Base-by-base conservation (phyloP, 2,888 invertebrate species). In the Galerucella nymphaeae region DNA sequence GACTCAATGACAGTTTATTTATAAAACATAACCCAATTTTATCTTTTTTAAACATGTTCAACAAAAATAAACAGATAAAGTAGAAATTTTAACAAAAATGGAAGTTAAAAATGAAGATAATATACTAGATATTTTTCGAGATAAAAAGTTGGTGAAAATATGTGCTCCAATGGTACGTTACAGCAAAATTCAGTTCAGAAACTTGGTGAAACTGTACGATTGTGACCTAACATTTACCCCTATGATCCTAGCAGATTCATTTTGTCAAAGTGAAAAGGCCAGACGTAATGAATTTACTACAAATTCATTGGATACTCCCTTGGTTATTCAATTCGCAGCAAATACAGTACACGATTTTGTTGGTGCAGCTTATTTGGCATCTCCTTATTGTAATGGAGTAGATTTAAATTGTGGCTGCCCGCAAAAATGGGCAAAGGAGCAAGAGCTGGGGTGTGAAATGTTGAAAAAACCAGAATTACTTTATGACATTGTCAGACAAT, bases 331-430 rank as follows among this genome's bases (percentile, higher is more conserved):
- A 86, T 98, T 99, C 91, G 99, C 98, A 53, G 94, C 98, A 0
- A 96, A 94, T 80, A 93, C 92, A 83, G 88, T 91, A 0, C 86
- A 90, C 76, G 96, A 97, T 84, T 96, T 98, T 87, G 91, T 94
- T 2, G 91, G 91, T 82, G 97, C 98, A 30, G 90, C 97, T 4
- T 92, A 94, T 87, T 88, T 98, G 77, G 91, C 97, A 48, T 91
- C 93, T 78, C 93, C 93, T 89, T 94, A 88, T 75, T 80, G 94
- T 69, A 93, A 95, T 88, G 99, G 99, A 8, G 93, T 98, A 2
- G 99, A 99, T 87, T 88, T 99, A 48, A 99, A 99, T 85, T 99
- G 99, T 88, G 99, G 99, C 0, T 99, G 99, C 81, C 99, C 99
- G 0, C 99, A 99, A 86, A 89, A 92, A 78, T 98, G 98, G 98